Evolutionary conservation across 2,797 vertebrate genomes (phyloP), one percentile per base, ranked within the genome.

Genomic region (Arrhamphus sclerolepis): DNA sequence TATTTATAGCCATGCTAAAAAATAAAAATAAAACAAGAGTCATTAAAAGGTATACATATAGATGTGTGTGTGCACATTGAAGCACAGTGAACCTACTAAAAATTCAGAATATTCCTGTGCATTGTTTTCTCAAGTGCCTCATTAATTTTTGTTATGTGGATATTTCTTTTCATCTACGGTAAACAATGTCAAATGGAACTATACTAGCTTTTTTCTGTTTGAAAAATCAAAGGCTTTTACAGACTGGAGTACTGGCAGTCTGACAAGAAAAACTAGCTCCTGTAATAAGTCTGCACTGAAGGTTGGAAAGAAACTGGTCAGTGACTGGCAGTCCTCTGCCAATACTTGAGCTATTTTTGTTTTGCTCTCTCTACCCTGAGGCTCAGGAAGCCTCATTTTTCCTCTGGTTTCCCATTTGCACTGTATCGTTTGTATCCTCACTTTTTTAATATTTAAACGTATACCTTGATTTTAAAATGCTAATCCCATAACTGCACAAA

Each of bases 341-440:
- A 68, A 53, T 51, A 65, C 41, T 67, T 2, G 7, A 56, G 76
- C 61, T 77, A 73, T 82, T 80, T 80, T 40, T 66, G 60, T 74
- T 68, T 34, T 34, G 13, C 40, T 57, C 63, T 75, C 61, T 52
- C 52, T 40, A 52, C 57, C 77, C 66, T 44, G 51, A 77, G 53
- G 69, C 58, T 20, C 4, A 10, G 22, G 16, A 54, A n/a, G 61
- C 46, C 49, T 64, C 58, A 49, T 62, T 68, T 26, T 56, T 31
- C 48, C 50, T 71, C 68, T 46, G 43, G 28, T 44, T 58, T 22
- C 11, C 14, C 7, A 19, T 43, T 41, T 49, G 21, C 46, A 22
- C 26, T 42, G 3, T 11, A 48, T 38, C 51, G 18, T 66, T 52
- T 66, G 40, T 29, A 34, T 63, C 39, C 7, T 46, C 40, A 1